Conservation (phyloP, 1,140 invertebrate genomes). For the Pseudomyrmex cubaensis region DNA sequence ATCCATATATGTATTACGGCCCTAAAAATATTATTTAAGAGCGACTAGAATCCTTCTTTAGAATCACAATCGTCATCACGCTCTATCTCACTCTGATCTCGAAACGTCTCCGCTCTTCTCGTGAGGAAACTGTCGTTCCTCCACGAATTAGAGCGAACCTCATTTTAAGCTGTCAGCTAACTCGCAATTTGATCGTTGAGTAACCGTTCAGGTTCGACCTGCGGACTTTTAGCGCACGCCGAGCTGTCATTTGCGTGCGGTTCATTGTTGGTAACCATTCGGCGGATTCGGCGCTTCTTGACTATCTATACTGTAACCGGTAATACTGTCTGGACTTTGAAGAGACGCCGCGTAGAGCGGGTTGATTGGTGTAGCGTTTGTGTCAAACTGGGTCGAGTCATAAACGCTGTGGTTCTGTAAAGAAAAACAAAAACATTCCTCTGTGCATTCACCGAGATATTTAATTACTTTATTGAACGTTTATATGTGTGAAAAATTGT, state of each 20-base stretch:
- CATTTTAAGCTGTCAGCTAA: slow-evolving; percentile 21
- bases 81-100: slow-evolving; percentile 2
- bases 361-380: slow-evolving; percentile 88
- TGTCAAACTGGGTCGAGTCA: slow-evolving; percentile 92
- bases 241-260: slow-evolving; percentile 1
- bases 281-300: slow-evolving; percentile 81
- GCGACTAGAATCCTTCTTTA: slow-evolving; percentile 68
- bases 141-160: slow-evolving; percentile 22
- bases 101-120: neutral
- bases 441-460: slow-evolving; percentile 66
- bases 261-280: slow-evolving; percentile 84
- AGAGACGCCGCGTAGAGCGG: slow-evolving; percentile 90
- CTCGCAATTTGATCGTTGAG: slow-evolving; percentile 44
- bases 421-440: slow-evolving; percentile 81
- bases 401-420: slow-evolving; percentile 91
- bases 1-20: slow-evolving; percentile 38
- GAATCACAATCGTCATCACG: slow-evolving; percentile 22
- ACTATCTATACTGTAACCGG: slow-evolving; percentile 86
- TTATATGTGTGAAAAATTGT: slow-evolving; percentile 1
- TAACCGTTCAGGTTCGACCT: slow-evolving; percentile 31
- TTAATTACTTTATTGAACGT: slow-evolving; percentile 18
- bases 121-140: slow-evolving; percentile 8
- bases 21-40: slow-evolving; percentile 51
- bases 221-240: slow-evolving; percentile 2
- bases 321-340: slow-evolving; percentile 91